Evolutionary conservation across 2,797 vertebrate species (phyloP).

Genomic region (Adelosebastes latens): DNA sequence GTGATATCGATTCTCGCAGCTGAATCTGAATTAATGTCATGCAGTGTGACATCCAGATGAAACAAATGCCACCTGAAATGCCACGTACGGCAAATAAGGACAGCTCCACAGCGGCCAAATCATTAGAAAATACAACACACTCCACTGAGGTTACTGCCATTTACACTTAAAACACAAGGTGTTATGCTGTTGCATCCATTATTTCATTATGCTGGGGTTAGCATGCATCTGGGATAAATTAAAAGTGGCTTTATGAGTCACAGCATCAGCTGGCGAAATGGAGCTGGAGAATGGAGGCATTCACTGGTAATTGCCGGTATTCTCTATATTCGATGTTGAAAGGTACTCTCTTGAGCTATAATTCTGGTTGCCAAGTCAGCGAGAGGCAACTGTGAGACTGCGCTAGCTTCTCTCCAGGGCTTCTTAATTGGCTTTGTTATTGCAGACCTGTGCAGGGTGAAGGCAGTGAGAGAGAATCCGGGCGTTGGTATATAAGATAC

Average conservation of each 20-base stretch:
- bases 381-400: constrained; percentile 71
- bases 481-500: constrained; percentile 67
- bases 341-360: constrained; percentile 78
- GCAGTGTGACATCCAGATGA: constrained; percentile 43
- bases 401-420: constrained; percentile 70
- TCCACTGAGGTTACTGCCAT: constrained; percentile 4
- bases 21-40: constrained; percentile 56
- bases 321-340: constrained; percentile 73
- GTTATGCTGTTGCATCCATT: constrained; percentile 41
- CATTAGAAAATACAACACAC: constrained; percentile 11
- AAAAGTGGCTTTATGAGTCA: constrained; percentile 68
- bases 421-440: constrained; percentile 85
- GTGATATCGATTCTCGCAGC: constrained; percentile 42
- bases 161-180: constrained; percentile 49
- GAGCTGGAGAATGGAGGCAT: constrained; percentile 57
- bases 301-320: constrained; percentile 74
- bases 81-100: constrained; percentile 50
- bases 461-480: constrained; percentile 62
- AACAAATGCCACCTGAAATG: constrained; percentile 62
- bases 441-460: constrained; percentile 77
- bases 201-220: constrained; percentile 25
- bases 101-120: constrained; percentile 1
- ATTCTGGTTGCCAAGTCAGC: constrained; percentile 81
- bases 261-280: constrained; percentile 48
- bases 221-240: constrained; percentile 62